Percentiles rank a stretch among this genome's conserved stretches.
Conservation (phyloP, 2,888 invertebrate species). For the Macaria liturata region DNA sequence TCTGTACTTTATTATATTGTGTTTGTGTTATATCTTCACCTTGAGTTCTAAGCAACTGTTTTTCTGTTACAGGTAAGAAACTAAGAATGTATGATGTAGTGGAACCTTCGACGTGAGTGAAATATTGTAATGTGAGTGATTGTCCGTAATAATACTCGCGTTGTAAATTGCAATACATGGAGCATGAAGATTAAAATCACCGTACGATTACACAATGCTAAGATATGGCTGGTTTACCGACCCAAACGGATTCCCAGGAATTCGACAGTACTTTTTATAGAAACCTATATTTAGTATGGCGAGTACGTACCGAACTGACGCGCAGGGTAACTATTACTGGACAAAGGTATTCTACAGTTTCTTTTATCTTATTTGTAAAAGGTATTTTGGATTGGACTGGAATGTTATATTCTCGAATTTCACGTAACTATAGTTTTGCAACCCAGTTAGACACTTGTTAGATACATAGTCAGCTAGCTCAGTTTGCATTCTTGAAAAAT, state of each 20-base stretch:
- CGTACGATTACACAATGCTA: slow-evolving; percentile 19
- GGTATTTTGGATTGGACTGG: too few species aligned
- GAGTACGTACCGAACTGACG: slow-evolving; percentile 46
- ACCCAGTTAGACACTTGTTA: too few species aligned
- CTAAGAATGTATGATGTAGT: slow-evolving; percentile 39
- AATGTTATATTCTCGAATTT: too few species aligned
- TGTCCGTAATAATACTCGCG: not conserved
- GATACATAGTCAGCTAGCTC: too few species aligned
- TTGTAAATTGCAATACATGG: slow-evolving; percentile 23
- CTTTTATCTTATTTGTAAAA: slow-evolving; percentile 1
- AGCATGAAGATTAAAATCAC: slow-evolving; percentile 20
- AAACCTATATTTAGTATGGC: slow-evolving; percentile 64
- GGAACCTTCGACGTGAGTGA: slow-evolving; percentile 48
- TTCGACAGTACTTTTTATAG: slow-evolving; percentile 64
- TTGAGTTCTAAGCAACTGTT: slow-evolving; percentile 23
- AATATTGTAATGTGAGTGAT: slow-evolving; percentile 33
- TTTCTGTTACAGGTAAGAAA: slow-evolving; percentile 43
- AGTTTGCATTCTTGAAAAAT: too few species aligned
- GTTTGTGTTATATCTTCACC: slow-evolving; percentile 1
- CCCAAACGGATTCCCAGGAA: slow-evolving; percentile 52
- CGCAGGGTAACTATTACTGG: slow-evolving; percentile 44
- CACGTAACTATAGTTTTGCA: too few species aligned
- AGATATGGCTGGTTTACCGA: slow-evolving; percentile 23
- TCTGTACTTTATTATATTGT: not conserved
- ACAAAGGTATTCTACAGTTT: slow-evolving; percentile 42